Evolutionary conservation across 2,113 vertebrate genomes (phyloP).

Genomic region (Sitta europaea): DNA sequence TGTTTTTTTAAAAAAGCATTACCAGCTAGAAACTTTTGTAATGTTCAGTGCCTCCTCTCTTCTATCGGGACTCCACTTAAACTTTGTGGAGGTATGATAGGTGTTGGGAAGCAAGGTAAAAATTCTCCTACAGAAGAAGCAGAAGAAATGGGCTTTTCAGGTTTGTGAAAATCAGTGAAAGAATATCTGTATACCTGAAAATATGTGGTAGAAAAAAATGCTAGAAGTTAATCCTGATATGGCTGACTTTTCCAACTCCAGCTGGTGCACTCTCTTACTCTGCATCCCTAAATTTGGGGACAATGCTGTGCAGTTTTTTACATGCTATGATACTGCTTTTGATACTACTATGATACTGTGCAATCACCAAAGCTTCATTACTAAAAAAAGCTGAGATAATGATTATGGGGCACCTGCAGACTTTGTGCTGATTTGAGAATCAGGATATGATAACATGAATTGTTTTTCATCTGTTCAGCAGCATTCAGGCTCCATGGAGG

Average conservation of each 20-base stretch:
- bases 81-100: neutral
- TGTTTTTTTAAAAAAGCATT: neutral
- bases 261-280: neutral
- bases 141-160: neutral
- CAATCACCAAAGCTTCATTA: neutral
- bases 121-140: neutral
- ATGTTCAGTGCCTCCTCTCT: neutral
- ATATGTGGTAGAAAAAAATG: neutral
- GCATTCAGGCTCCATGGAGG: neutral
- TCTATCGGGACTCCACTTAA: neutral
- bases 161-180: neutral
- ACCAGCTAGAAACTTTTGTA: neutral
- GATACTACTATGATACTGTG: too few relatives aligned
- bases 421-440: neutral
- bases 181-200: neutral
- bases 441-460: neutral
- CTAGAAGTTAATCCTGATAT: neutral
- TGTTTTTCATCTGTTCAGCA: constrained; percentile 57
- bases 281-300: neutral
- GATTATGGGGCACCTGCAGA: neutral
- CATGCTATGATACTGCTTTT: neutral
- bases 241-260: neutral
- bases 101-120: neutral
- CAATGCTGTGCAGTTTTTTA: neutral
- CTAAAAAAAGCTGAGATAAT: neutral